Conservation (phyloP, 2,113 vertebrate species). For the Ciconia boyciana region DNA sequence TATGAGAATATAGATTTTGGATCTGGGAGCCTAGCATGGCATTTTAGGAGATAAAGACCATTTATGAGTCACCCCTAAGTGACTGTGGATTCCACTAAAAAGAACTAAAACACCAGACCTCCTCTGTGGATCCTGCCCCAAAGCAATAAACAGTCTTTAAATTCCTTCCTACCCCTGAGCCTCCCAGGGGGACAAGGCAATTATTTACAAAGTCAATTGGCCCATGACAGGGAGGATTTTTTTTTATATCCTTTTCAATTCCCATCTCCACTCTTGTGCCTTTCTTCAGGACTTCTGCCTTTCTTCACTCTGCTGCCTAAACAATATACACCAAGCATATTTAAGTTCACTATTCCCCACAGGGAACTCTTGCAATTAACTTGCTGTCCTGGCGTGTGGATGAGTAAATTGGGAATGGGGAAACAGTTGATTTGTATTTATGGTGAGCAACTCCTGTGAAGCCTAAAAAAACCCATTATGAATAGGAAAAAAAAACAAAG, state of each 20-base stretch:
- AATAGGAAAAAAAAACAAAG: not conserved
- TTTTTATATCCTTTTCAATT: conserved; percentile 17
- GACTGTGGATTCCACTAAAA: not conserved
- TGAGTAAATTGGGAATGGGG: conserved; percentile 61
- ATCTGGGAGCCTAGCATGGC: not conserved
- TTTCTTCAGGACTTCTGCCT: conserved; percentile 1
- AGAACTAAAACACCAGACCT: not conserved
- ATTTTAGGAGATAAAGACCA: not conserved
- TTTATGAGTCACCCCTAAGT: not conserved
- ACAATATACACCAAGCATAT: conserved; percentile 26
- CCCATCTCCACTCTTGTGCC: not conserved
- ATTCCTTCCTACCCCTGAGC: conserved; percentile 4
- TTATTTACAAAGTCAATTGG: conserved; percentile 70
- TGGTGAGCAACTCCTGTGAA: conserved; percentile 51
- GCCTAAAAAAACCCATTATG: conserved; percentile 26
- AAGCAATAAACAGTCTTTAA: conserved; percentile 53
- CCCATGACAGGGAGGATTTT: not conserved
- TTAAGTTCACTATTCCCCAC: conserved; percentile 54
- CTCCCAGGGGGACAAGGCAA: not conserved
- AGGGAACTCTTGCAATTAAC: conserved; percentile 66
- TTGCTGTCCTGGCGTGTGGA: conserved; percentile 67
- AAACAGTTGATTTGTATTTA: conserved; percentile 66
- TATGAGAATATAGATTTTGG: not conserved
- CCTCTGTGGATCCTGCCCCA: not conserved
- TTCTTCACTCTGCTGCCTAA: conserved; percentile 46